phyloP scores from a whole-genome alignment of 2,888 invertebrate genomes.

The Arctia plantaginis region DNA sequence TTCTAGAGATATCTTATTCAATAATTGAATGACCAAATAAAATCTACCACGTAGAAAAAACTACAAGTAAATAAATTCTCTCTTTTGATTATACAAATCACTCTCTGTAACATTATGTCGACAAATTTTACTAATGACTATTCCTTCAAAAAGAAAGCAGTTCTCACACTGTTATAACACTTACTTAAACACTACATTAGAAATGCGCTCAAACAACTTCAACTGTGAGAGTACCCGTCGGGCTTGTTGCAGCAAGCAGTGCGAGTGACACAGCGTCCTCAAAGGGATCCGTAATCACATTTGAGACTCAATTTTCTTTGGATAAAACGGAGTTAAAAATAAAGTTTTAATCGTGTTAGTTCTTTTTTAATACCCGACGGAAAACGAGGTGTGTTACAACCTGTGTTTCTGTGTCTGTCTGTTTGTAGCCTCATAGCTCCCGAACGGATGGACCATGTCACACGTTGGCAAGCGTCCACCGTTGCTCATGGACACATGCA shows the following conservation, averaged over 20 bases:
- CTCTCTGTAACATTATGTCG: not conserved
- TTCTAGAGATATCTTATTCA: not conserved
- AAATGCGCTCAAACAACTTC: not conserved
- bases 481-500: no score
- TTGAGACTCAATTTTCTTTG: constrained; percentile 12
- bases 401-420: no score
- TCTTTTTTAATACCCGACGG: not conserved
- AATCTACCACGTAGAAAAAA: not conserved
- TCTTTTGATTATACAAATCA: no score
- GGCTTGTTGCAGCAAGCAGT: constrained; percentile 1
- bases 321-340: not conserved
- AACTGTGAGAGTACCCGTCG: not conserved
- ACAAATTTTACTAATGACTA: not conserved
- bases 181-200: constrained; percentile 11
- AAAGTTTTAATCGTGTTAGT: not conserved
- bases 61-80: not conserved
- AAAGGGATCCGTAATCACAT: constrained; percentile 20
- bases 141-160: not conserved
- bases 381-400: no score
- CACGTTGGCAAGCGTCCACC: no score
- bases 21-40: not conserved
- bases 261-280: constrained; percentile 11
- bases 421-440: no score
- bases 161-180: not conserved
- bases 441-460: no score